Evolutionary conservation across 1,140 invertebrate genomes (phyloP).

Genomic region (Stegodyphus dumicola): DNA sequence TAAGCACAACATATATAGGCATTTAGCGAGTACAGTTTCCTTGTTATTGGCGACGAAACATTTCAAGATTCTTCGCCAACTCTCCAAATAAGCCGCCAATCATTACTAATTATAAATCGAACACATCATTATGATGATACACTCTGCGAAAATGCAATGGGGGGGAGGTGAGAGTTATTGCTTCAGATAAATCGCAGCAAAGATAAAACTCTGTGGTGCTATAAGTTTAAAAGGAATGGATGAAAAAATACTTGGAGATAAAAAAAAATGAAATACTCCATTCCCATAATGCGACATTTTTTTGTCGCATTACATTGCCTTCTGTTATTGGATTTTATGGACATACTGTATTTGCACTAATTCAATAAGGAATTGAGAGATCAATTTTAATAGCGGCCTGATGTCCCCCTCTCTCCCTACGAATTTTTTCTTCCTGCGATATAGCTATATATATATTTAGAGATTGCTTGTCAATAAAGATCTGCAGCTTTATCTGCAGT

Average conservation of each 20-base stretch:
- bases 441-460: not conserved
- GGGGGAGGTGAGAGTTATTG: constrained; percentile 31
- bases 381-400: constrained; percentile 45
- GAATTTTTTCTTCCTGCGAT: too few species aligned
- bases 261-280: not conserved
- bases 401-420: not conserved
- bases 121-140: constrained; percentile 37
- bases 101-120: constrained; percentile 53
- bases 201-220: constrained; percentile 20
- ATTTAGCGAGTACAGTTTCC: too few species aligned
- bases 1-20: too few species aligned
- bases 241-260: constrained; percentile 9
- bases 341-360: constrained; percentile 25
- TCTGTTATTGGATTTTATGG: constrained; percentile 53
- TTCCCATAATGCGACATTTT: constrained; percentile 39
- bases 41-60: not conserved
- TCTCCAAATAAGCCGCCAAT: constrained; percentile 1
- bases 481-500: constrained; percentile 27
- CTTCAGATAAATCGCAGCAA: constrained; percentile 31
- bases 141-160: constrained; percentile 3
- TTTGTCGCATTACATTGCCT: not conserved
- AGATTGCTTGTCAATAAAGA: constrained; percentile 52
- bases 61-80: constrained; percentile 13
- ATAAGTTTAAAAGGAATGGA: constrained; percentile 1
- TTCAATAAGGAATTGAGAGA: constrained; percentile 41